Evolutionary conservation across 2,888 invertebrate genomes (phyloP), one percentile per base, ranked within the genome.

Genomic region (Capitulum mitella): DNA sequence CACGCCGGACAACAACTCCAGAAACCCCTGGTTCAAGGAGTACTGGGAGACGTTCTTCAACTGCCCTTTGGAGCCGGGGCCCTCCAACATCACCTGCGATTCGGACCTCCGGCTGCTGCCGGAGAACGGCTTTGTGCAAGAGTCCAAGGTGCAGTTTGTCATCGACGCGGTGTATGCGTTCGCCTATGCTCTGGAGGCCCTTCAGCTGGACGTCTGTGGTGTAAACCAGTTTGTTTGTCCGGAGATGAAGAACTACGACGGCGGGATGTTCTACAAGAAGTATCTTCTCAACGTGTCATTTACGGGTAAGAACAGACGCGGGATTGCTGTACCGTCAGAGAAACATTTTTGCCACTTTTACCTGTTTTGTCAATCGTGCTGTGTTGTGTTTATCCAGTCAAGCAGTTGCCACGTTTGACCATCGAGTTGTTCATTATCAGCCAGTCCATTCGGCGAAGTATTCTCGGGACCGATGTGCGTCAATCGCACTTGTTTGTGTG

Each of bases 21-120:
- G 92, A 3, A 92, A 92, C 84, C 91, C 91, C 0, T 92, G 92
- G 92, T 91, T 92, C 83, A 87, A 88, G 37, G 92, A 92, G 83
- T 92, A 90, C 84, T 93, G 92, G 92, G 89, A 91, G 83, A 90
- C 90, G 81, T 89, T 90, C 14, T 92, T 92, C 83, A 87, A 88
- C 78, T 93, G 92, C 83, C 80, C 79, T 0, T 75, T 77, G 19
- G 78, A 78, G 6, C 79, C 85, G 3, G 83, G 89, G 0, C 84
- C 83, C 54, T 85, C 84, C 81, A 81, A 92, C 91, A 0, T 85
- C 12, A 85, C 85, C 37, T 90, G 90, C 82, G 85, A 86, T 64
- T 83, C 86, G 0, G 84, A 84, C 54, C 83, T 88, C 1, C 84
- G 87, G 54, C 84, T 90, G 1, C 87, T 87, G 0, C 86, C 81